These are phyloP conservation scores for Lagria hirta DNA, from an alignment of 2,888 invertebrate genomes.

Conservation along the genomic window DNA sequence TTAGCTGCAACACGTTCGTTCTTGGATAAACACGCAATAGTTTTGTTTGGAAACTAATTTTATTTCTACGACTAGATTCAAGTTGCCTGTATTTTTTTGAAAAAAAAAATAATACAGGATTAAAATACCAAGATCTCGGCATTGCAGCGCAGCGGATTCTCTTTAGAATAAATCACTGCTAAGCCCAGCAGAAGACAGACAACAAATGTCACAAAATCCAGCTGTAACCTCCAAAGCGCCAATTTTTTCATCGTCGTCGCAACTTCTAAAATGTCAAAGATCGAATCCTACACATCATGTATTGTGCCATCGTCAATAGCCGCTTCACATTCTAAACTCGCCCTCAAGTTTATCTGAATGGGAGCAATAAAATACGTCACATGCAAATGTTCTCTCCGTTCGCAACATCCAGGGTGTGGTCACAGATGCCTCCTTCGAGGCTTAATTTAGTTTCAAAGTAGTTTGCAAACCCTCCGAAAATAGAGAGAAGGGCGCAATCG, in stretches of 20 bases:
- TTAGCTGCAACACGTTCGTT: too few relatives aligned
- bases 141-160: background rate
- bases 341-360: slow-evolving; percentile 41
- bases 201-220: slow-evolving; percentile 5
- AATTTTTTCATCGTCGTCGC: slow-evolving; percentile 1
- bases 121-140: too few relatives aligned
- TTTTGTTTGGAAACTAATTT: too few relatives aligned
- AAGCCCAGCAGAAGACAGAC: slow-evolving; percentile 1
- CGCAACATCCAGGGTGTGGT: slow-evolving; percentile 54
- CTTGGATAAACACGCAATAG: too few relatives aligned
- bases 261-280: slow-evolving; percentile 16
- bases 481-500: slow-evolving; percentile 51
- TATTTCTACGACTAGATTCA: too few relatives aligned
- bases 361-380: slow-evolving; percentile 57
- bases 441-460: slow-evolving; percentile 56
- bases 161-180: too few relatives aligned
- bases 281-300: slow-evolving; percentile 14
- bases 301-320: slow-evolving; percentile 22
- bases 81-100: too few relatives aligned
- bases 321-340: slow-evolving; percentile 34
- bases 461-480: slow-evolving; percentile 48
- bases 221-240: background rate
- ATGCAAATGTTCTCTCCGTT: slow-evolving; percentile 53
- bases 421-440: slow-evolving; percentile 55
- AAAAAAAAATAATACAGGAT: too few relatives aligned